These are phyloP conservation scores for Drosophila subobscura DNA, from an alignment of 1,140 invertebrate species.

Conservation along the genomic window DNA sequence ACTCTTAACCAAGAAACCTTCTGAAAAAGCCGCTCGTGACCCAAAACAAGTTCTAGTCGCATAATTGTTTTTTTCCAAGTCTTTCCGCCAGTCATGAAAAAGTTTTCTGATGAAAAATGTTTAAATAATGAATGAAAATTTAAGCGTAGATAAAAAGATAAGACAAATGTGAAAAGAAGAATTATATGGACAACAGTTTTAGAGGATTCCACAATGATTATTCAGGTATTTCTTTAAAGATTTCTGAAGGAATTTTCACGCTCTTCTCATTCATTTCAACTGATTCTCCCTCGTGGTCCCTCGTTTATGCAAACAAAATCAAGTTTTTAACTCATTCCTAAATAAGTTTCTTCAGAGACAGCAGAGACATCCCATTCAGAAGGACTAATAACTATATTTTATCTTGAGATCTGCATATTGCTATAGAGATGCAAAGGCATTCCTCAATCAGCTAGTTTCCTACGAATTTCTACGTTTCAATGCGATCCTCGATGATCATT, in stretches of 20 bases:
- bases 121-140: conserved; percentile 23
- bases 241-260: conserved; percentile 24
- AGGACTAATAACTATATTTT: no score
- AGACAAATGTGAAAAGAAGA: not conserved
- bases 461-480: no score
- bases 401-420: no score
- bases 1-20: conserved; percentile 7
- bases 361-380: no score
- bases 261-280: no score
- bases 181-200: not conserved
- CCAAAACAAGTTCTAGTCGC: conserved; percentile 40
- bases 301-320: no score
- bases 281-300: no score
- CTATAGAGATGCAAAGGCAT: no score
- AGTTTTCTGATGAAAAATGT: conserved; percentile 39
- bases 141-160: not conserved
- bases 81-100: conserved; percentile 30
- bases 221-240: conserved; percentile 9
- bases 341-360: no score
- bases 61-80: conserved; percentile 6
- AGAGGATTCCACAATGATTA: not conserved
- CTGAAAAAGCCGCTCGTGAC: conserved; percentile 21
- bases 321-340: no score
- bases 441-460: no score
- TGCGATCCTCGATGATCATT: not conserved